Evolutionary conservation across 2,888 invertebrate genomes (phyloP).

Genomic region (Diaphora mendica): DNA sequence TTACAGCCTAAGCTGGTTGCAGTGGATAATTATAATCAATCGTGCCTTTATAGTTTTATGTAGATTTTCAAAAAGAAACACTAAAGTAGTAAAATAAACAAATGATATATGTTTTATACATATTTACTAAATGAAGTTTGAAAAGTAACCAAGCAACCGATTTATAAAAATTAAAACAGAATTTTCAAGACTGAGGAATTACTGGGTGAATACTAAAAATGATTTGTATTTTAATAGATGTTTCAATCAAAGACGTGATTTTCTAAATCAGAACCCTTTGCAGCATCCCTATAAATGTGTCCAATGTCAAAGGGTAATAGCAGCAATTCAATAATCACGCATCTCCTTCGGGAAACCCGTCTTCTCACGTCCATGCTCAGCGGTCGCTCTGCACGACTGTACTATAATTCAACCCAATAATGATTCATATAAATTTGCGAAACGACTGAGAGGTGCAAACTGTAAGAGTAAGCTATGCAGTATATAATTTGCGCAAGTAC

Average conservation of each 20-base stretch:
- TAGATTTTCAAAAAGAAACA: too few species aligned
- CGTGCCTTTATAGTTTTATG: too few species aligned
- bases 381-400: slow-evolving; percentile 63
- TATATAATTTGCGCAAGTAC: slow-evolving; percentile 72
- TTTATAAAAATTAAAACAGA: not conserved
- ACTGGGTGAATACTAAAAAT: not conserved
- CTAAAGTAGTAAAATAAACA: too few species aligned
- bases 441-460: slow-evolving; percentile 79
- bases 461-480: slow-evolving; percentile 71
- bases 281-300: slow-evolving; percentile 5
- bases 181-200: not conserved
- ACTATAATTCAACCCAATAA: slow-evolving; percentile 78
- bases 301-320: slow-evolving; percentile 46
- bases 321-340: slow-evolving; percentile 47
- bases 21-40: too few species aligned
- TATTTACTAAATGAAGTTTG: not conserved
- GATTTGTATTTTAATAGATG: not conserved
- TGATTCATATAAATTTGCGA: slow-evolving; percentile 79
- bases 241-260: not conserved
- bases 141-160: not conserved
- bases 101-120: too few species aligned
- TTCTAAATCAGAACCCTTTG: not conserved
- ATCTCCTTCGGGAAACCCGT: slow-evolving; percentile 44
- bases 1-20: too few species aligned
- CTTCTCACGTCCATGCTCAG: slow-evolving; percentile 59